Percentiles rank a stretch among this genome's conserved stretches.
These are phyloP conservation scores for Dicerorhinus sumatrensis DNA, from an alignment of 2,113 vertebrate species.

Conservation along the genomic window DNA sequence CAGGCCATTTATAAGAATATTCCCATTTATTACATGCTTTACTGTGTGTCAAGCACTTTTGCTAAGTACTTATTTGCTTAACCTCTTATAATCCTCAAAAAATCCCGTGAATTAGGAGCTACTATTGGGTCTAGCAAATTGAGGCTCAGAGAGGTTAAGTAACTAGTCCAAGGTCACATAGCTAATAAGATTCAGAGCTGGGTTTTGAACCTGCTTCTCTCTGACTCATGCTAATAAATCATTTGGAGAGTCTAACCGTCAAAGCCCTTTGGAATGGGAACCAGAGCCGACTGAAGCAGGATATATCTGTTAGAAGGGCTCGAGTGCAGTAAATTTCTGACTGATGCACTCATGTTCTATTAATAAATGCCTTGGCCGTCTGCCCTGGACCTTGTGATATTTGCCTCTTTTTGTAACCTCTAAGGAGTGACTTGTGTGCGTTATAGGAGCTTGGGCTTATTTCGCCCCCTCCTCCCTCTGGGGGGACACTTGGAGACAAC, in stretches of 20 bases:
- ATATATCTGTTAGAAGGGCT: background rate
- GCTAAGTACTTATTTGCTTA: background rate
- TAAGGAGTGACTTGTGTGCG: background rate
- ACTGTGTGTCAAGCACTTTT: background rate
- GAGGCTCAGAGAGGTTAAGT: slow-evolving; percentile 16
- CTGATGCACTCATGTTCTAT: slow-evolving; percentile 28
- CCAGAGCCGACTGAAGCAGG: background rate
- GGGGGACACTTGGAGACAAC: background rate
- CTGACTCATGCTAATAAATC: background rate
- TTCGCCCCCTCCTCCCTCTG: background rate
- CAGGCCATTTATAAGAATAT: background rate
- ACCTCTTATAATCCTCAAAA: background rate
- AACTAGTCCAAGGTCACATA: background rate
- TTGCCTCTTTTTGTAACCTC: background rate
- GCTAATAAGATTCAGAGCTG: background rate
- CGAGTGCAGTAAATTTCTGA: background rate
- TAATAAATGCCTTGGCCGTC: slow-evolving; percentile 55
- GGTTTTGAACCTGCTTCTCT: background rate
- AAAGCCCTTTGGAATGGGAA: background rate
- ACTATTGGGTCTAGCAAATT: background rate
- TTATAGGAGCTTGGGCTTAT: background rate
- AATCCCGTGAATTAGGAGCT: background rate
- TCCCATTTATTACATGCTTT: background rate
- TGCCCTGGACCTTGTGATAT: slow-evolving; percentile 28
- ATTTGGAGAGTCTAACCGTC: background rate